Evolutionary conservation across 2,113 vertebrate species (phyloP).

Genomic region (Onychorhynchus coronatus): DNA sequence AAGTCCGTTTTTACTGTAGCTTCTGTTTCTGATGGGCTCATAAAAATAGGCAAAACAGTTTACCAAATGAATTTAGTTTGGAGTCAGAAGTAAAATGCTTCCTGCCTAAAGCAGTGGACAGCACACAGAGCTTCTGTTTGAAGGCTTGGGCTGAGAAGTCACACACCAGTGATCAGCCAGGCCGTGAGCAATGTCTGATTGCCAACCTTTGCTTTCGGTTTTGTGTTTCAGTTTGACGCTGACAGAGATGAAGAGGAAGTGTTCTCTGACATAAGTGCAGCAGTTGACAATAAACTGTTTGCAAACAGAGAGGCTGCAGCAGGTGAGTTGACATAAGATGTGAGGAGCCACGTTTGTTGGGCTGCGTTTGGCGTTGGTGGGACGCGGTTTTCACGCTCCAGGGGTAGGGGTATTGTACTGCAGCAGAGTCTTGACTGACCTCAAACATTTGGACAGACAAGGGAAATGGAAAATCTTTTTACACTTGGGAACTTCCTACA

Average conservation of each 20-base stretch:
- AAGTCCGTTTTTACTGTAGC: not conserved
- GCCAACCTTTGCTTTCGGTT: not conserved
- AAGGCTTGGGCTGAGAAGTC: not conserved
- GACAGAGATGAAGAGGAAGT: constrained; percentile 95
- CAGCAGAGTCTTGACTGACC: not conserved
- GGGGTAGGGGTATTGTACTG: not conserved
- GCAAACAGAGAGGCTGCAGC: constrained; percentile 83
- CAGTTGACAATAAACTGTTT: constrained; percentile 92
- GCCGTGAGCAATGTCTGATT: not conserved
- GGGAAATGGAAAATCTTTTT: not conserved
- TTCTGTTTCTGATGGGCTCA: not conserved
- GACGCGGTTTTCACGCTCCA: not conserved
- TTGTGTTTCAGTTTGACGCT: constrained; percentile 83
- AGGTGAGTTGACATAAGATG: constrained; percentile 75
- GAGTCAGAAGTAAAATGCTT: not conserved
- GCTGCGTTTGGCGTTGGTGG: not conserved
- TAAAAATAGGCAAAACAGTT: not conserved
- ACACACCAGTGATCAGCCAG: not conserved
- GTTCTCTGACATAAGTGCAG: constrained; percentile 90
- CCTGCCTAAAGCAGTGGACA: not conserved
- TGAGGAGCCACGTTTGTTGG: not conserved
- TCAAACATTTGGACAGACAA: not conserved
- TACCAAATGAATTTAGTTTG: not conserved
- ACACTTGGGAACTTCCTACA: not conserved
- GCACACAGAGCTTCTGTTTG: not conserved